These are phyloP conservation scores for Ooceraea biroi DNA, from an alignment of 1,140 invertebrate species.

Conservation along the genomic window DNA sequence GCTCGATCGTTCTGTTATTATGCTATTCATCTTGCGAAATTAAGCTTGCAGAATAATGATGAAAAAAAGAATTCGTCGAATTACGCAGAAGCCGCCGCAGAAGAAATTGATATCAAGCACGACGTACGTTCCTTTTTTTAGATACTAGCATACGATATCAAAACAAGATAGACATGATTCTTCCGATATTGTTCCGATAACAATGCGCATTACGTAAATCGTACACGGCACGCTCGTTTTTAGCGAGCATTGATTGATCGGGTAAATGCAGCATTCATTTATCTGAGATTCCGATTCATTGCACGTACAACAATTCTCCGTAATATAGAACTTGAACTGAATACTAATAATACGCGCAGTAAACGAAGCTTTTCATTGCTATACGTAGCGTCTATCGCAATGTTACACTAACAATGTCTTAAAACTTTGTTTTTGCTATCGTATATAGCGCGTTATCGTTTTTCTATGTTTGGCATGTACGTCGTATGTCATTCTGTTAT, in stretches of 20 bases:
- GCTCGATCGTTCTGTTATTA: slow-evolving; percentile 1
- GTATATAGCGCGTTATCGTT: too few species aligned
- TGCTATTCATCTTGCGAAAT: neutral
- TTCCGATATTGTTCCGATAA: neutral
- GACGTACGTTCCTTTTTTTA: slow-evolving; percentile 1
- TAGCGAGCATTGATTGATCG: neutral
- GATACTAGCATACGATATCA: slow-evolving; percentile 11
- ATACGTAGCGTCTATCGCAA: neutral
- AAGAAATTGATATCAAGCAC: neutral
- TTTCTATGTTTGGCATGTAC: neutral
- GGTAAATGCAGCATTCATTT: neutral
- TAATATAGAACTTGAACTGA: neutral
- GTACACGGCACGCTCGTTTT: neutral
- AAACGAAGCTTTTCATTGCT: neutral
- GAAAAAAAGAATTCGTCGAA: neutral
- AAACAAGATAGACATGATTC: slow-evolving; percentile 16
- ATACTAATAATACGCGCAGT: neutral
- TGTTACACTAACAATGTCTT: neutral
- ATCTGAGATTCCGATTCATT: neutral
- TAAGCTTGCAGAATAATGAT: neutral
- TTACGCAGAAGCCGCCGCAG: neutral
- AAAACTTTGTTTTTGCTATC: neutral
- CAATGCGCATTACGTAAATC: slow-evolving; percentile 27
- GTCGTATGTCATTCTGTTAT: slow-evolving; percentile 13
- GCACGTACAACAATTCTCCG: neutral